Evolutionary conservation across 1,140 invertebrate species (phyloP), one percentile per base, ranked within the genome.

Genomic region (Ganaspis sp.): DNA sequence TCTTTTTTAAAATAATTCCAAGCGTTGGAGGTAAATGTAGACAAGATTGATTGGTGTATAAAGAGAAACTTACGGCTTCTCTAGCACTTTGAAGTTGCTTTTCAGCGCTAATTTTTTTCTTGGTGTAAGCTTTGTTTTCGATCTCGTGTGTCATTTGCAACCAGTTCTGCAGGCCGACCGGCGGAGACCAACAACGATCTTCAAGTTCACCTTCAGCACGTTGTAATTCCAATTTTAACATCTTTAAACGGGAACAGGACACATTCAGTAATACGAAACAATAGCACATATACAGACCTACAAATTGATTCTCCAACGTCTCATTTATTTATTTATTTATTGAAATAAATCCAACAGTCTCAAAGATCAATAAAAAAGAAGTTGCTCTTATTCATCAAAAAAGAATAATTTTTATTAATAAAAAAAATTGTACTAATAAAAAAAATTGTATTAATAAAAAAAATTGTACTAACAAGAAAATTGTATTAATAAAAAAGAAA

Each of bases 121-220:
- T 95, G 76, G 96, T 94, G 89, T 98, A 98, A 45, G 95, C 91
- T 83, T 96, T 95, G 88, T 96, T 96, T 92, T 99, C 98, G 73
- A 98, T 93, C 92, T 99, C 98, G 90, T 99, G 96, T 0, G 97
- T 99, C 15, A 98, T 91, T 88, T 99, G 97, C 12, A 99, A 91
- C 97, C 97, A 99, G 77, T 96, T 94, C 86, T 98, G 97, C 8
- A 99, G 92, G n/a, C 96, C 96, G 23, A 93, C 90, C 2, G 97
- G 97, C 1, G 97, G 95, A 9, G 95, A 94, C 96, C 95, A 98
- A 87, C 95, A 97, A 70, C 96, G 93, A 86, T 97, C 96, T 85
- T 97, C 96, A 23, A 98, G 91, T 90, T 98, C 96, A 45, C 95
- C 95, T 90, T 98, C 97, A 9, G 97, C 96, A 34, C 96, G 93